phyloP scores from a whole-genome alignment of 2,888 invertebrate genomes.

The Dryobota labecula region DNA sequence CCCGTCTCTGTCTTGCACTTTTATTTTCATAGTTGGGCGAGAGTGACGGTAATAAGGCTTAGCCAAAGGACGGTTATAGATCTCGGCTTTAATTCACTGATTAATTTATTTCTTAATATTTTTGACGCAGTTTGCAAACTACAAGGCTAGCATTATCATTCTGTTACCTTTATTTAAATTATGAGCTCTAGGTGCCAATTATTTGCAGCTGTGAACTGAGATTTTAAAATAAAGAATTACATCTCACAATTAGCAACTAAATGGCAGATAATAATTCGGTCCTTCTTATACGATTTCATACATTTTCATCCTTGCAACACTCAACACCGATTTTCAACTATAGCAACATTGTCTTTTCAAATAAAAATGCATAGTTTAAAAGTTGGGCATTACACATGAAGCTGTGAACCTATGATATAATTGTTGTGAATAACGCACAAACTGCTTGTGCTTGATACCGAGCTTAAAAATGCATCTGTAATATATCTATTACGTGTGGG shows the following conservation, averaged over 20 bases:
- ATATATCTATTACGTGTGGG: slow-evolving; percentile 11
- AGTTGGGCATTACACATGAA: slow-evolving; percentile 57
- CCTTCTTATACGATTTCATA: not conserved
- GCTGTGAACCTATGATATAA: slow-evolving; percentile 53
- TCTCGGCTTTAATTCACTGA: not conserved
- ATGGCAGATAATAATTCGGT: not conserved
- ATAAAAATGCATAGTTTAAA: slow-evolving; percentile 22
- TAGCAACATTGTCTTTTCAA: slow-evolving; percentile 36
- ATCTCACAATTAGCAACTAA: not conserved
- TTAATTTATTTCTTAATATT: not conserved
- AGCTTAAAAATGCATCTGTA: slow-evolving; percentile 29
- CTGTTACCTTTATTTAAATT: not conserved
- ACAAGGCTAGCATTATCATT: not conserved
- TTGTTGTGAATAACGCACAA: slow-evolving; percentile 50
- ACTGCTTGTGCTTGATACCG: slow-evolving; percentile 46
- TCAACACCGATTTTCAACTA: slow-evolving; percentile 35
- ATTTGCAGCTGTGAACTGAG: not conserved
- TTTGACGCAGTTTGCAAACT: not conserved
- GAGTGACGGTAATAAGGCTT: not conserved
- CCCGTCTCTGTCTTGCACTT: not conserved
- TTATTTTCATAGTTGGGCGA: not conserved
- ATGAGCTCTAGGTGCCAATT: not conserved
- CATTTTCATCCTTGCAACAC: slow-evolving; percentile 10
- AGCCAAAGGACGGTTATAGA: not conserved
- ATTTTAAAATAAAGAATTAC: not conserved